Conservation (phyloP, 2,113 vertebrate species). For the Oncorhynchus keta region DNA sequence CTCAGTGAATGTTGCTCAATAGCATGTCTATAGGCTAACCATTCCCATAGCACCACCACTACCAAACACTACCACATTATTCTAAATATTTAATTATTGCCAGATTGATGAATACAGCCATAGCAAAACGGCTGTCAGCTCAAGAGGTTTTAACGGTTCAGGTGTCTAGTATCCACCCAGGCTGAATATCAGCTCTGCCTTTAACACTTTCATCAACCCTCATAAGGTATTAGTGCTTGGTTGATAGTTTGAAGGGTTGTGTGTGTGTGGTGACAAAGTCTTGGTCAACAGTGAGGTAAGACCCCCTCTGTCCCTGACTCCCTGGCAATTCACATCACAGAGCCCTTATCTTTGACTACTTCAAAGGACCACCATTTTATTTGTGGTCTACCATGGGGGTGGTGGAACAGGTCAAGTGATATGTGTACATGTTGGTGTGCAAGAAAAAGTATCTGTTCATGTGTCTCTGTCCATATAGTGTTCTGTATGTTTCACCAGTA, state of each 20-base stretch:
- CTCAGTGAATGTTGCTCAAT: neutral
- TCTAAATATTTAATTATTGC: neutral
- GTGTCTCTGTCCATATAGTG: neutral
- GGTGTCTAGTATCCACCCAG: slow-evolving; percentile 23
- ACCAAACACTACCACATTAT: neutral
- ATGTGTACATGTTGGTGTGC: neutral
- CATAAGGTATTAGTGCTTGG: neutral
- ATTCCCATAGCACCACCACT: neutral
- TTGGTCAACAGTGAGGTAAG: neutral
- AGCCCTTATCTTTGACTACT: neutral
- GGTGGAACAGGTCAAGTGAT: neutral
- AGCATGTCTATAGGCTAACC: neutral
- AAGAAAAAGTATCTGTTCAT: neutral
- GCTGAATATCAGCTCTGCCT: neutral
- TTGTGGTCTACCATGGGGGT: neutral
- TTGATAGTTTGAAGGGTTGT: neutral
- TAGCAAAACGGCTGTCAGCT: too few species aligned
- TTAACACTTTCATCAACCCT: neutral
- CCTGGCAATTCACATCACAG: neutral
- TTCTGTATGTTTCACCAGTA: neutral
- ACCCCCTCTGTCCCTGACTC: neutral
- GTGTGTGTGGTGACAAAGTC: neutral
- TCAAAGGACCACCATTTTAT: neutral
- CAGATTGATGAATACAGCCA: too few species aligned
- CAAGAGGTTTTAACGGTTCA: neutral